These are phyloP conservation scores for Shargacucullia verbasci DNA, from an alignment of 2,888 invertebrate species.

Conservation along the genomic window DNA sequence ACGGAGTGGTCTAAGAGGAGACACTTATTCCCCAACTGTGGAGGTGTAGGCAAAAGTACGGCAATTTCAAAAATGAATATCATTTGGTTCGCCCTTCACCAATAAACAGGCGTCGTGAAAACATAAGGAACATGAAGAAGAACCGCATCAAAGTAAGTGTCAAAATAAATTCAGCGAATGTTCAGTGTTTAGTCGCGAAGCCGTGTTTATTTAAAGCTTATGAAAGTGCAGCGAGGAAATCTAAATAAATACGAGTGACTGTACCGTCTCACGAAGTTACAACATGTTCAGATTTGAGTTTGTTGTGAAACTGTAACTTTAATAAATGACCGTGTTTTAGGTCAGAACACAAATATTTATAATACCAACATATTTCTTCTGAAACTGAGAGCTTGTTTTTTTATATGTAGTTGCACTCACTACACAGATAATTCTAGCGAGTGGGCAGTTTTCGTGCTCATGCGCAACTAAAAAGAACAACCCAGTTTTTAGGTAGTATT, in stretches of 20 bases:
- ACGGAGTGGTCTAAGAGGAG: too few species aligned
- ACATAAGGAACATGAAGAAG: background rate
- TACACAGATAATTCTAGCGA: too few species aligned
- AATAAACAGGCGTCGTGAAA: too few species aligned
- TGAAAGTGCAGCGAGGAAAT: constrained; percentile 13
- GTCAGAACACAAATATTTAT: constrained; percentile 18
- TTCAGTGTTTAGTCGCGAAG: background rate
- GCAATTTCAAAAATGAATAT: too few species aligned
- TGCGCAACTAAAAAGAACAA: too few species aligned
- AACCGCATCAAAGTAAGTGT: background rate
- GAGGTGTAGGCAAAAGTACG: too few species aligned
- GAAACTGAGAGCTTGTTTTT: constrained; percentile 7
- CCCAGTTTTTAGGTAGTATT: too few species aligned
- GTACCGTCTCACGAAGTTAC: background rate
- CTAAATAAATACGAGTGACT: constrained; percentile 13
- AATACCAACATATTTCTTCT: background rate
- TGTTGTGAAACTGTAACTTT: constrained; percentile 1
- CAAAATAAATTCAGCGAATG: background rate
- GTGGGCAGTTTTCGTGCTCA: too few species aligned
- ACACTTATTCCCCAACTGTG: too few species aligned
- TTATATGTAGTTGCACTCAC: constrained; percentile 4
- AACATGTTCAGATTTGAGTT: background rate
- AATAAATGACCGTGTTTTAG: constrained; percentile 1
- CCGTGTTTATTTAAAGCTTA: constrained; percentile 14
- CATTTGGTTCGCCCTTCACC: too few species aligned